A percentile compares a stretch with the other conserved stretches of the same genome.
These are phyloP conservation scores for Maniola hyperantus DNA, from an alignment of 2,888 invertebrate species.

Conservation along the genomic window DNA sequence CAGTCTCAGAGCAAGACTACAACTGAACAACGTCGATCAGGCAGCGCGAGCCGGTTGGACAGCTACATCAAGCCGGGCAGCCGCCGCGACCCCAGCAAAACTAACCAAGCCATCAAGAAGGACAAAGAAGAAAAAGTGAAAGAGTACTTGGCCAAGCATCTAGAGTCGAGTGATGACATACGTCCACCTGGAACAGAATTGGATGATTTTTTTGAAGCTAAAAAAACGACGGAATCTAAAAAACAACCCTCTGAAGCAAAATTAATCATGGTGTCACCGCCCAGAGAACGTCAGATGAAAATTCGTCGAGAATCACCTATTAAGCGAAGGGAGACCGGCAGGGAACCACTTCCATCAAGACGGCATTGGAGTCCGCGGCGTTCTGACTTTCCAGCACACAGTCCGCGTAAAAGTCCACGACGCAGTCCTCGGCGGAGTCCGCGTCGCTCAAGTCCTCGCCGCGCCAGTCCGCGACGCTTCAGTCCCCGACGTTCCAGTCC, in stretches of 20 bases:
- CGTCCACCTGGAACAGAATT: conserved; percentile 75
- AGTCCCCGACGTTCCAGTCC: conserved; percentile 30
- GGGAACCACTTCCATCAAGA: conserved; percentile 17
- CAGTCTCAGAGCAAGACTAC: conserved; percentile 23
- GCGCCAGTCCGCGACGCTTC: conserved; percentile 3
- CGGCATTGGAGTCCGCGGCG: conserved; percentile 38
- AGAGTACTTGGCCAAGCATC: conserved; percentile 66
- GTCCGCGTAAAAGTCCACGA: conserved; percentile 9
- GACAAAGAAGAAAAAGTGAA: conserved; percentile 76
- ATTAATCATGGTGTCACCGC: conserved; percentile 23
- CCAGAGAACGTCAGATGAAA: conserved; percentile 25
- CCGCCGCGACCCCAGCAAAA: conserved; percentile 71
- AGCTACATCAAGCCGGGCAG: conserved; percentile 71
- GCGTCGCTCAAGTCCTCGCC: conserved; percentile 14
- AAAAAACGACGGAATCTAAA: conserved; percentile 39
- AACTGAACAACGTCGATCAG: conserved; percentile 37
- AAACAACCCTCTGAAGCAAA: conserved; percentile 18
- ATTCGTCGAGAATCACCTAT: conserved; percentile 36
- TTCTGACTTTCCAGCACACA: not conserved
- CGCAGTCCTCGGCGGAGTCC: conserved; percentile 5
- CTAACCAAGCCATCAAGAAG: conserved; percentile 69
- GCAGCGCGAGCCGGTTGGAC: conserved; percentile 51
- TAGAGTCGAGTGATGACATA: conserved; percentile 65
- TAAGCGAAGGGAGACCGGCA: conserved; percentile 36
- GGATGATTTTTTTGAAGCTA: conserved; percentile 64